A percentile compares a stretch with the other conserved stretches of the same genome.
These are phyloP conservation scores for Phrynocephalus vlangalii DNA, from an alignment of 2,797 vertebrate genomes.

Conservation along the genomic window DNA sequence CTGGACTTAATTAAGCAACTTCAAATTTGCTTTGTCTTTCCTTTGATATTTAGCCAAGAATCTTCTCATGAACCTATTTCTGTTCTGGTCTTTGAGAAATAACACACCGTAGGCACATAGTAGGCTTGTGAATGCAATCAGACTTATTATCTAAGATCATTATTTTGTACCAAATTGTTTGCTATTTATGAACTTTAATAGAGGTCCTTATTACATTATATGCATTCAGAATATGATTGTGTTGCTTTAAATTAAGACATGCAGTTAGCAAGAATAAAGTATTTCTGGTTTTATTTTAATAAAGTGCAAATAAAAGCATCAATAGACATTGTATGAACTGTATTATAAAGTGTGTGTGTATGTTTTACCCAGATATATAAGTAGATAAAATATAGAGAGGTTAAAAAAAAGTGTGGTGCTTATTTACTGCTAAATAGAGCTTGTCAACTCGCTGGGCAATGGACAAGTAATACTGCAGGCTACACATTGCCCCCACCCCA, in stretches of 20 bases:
- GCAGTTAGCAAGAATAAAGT: constrained; percentile 74
- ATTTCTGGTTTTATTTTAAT: constrained; percentile 75
- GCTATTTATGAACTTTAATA: constrained; percentile 79
- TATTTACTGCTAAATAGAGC: too few relatives aligned
- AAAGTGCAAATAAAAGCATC: constrained; percentile 60
- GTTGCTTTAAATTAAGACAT: constrained; percentile 77
- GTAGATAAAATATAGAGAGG: constrained; percentile 57
- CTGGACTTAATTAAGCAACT: constrained; percentile 55
- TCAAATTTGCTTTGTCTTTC: constrained; percentile 58
- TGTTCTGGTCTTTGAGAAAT: constrained; percentile 70
- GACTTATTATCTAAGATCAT: constrained; percentile 80
- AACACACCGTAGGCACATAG: constrained; percentile 70
- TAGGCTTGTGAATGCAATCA: constrained; percentile 76
- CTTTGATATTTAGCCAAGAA: constrained; percentile 59
- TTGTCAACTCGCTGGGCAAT: too few relatives aligned
- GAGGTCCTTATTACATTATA: constrained; percentile 80
- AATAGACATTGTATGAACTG: constrained; percentile 60
- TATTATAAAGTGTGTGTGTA: constrained; percentile 32
- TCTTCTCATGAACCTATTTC: constrained; percentile 67
- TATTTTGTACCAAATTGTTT: constrained; percentile 78
- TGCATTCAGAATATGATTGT: constrained; percentile 75
- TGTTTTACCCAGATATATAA: constrained; percentile 53
- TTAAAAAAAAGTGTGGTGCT: background rate
- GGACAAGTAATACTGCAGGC: too few relatives aligned
- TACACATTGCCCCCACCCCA: too few relatives aligned